Evolutionary conservation across 2,113 vertebrate genomes (phyloP).

Genomic region (Paedocypris sp.): DNA sequence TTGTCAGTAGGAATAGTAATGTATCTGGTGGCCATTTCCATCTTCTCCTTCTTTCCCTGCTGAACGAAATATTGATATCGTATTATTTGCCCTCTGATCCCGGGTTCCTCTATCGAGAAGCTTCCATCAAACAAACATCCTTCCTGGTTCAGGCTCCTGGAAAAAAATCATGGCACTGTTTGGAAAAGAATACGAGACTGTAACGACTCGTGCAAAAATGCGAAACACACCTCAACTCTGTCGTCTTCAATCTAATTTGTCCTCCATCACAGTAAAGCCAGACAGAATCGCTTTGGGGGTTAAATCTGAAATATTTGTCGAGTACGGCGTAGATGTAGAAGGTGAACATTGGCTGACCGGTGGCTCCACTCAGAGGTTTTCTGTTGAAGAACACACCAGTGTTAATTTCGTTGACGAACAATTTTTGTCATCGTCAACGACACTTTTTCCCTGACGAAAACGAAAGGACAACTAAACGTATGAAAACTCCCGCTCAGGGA

Average conservation of each 20-base stretch:
- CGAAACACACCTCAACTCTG: slow-evolving; percentile 42
- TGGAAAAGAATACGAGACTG: no score
- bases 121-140: slow-evolving; percentile 44
- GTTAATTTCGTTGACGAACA: no score
- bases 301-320: slow-evolving; percentile 49
- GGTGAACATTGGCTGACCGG: slow-evolving; percentile 38
- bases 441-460: no score
- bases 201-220: no score
- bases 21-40: rapidly evolving
- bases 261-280: rapidly evolving
- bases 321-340: slow-evolving; percentile 51
- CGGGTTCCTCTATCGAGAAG: background rate
- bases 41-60: background rate
- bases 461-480: no score
- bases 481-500: no score
- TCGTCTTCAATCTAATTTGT: background rate
- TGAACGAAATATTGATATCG: slow-evolving; percentile 33
- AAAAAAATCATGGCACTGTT: background rate
- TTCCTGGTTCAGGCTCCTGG: slow-evolving; percentile 14
- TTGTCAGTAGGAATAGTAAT: background rate
- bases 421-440: no score
- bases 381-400: slow-evolving; percentile 24
- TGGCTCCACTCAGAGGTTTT: slow-evolving; percentile 13
- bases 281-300: background rate
- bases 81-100: rapidly evolving